Evolutionary conservation across 2,113 vertebrate genomes (phyloP).

Genomic region (Spheniscus mendiculus): DNA sequence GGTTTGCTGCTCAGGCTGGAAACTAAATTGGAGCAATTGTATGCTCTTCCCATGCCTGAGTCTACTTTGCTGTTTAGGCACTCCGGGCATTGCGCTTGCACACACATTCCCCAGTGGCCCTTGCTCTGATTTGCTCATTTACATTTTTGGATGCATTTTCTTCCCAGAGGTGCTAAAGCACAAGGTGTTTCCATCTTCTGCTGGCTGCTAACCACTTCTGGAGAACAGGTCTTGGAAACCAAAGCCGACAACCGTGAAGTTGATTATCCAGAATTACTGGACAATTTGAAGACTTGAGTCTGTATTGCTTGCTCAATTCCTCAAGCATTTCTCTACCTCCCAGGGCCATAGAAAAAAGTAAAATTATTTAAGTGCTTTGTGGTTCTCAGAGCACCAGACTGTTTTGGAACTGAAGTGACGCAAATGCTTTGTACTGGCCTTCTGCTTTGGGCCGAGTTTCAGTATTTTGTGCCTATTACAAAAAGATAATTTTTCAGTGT

Average conservation of each 20-base stretch:
- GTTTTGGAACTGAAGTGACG: neutral
- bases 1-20: neutral
- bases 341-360: neutral
- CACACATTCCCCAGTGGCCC: neutral
- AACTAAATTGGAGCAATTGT: neutral
- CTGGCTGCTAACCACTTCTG: neutral
- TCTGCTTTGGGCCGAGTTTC: neutral
- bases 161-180: neutral
- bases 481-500: neutral
- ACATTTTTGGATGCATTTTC: neutral
- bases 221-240: neutral
- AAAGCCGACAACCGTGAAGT: neutral
- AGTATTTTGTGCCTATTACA: neutral
- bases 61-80: neutral
- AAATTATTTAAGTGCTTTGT: conserved; percentile 2
- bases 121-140: neutral
- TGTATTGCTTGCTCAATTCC: neutral
- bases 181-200: neutral
- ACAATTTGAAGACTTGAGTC: neutral
- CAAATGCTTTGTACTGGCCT: neutral
- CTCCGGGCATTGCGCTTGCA: fast-evolving
- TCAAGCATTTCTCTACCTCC: neutral
- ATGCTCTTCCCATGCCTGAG: fast-evolving
- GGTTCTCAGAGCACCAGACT: neutral
- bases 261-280: conserved; percentile 9